Evolutionary conservation across 2,797 vertebrate species (phyloP).

Genomic region (Brachymystax lenok): DNA sequence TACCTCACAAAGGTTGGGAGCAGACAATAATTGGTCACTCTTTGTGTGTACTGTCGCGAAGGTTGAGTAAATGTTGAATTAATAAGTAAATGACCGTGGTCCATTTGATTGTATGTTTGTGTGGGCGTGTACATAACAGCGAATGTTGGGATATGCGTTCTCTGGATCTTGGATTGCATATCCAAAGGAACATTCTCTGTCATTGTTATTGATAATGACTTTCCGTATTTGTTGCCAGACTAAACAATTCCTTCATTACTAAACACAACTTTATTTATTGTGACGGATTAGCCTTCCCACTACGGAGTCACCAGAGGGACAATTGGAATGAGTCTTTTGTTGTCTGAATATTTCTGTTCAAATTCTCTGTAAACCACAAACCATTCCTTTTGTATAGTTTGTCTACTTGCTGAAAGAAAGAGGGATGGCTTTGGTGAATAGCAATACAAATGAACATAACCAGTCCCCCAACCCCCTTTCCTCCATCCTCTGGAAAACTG

Average conservation of each 20-base stretch:
- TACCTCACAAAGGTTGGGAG: background rate
- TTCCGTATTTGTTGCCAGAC: background rate
- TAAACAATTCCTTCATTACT: conserved; percentile 3
- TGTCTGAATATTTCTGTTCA: background rate
- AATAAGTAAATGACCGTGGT: background rate
- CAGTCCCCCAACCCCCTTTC: background rate
- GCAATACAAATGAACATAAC: background rate
- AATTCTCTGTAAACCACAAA: background rate
- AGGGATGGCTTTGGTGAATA: background rate
- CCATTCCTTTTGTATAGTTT: background rate
- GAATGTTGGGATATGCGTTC: background rate
- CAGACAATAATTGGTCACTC: background rate
- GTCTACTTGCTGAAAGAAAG: background rate
- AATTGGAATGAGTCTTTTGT: background rate
- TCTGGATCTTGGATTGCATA: background rate
- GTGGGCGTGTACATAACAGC: background rate
- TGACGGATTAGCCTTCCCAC: background rate
- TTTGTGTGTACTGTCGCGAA: background rate
- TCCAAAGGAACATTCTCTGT: background rate
- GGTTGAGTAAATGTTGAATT: background rate
- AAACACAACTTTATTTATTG: conserved; percentile 6
- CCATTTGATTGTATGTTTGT: background rate
- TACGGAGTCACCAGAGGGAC: background rate
- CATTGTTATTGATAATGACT: background rate
- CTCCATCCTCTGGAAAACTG: background rate